These are phyloP conservation scores for Ciona savignyi DNA, from an alignment of 23 tunicate genomes.

Conservation along the genomic window DNA sequence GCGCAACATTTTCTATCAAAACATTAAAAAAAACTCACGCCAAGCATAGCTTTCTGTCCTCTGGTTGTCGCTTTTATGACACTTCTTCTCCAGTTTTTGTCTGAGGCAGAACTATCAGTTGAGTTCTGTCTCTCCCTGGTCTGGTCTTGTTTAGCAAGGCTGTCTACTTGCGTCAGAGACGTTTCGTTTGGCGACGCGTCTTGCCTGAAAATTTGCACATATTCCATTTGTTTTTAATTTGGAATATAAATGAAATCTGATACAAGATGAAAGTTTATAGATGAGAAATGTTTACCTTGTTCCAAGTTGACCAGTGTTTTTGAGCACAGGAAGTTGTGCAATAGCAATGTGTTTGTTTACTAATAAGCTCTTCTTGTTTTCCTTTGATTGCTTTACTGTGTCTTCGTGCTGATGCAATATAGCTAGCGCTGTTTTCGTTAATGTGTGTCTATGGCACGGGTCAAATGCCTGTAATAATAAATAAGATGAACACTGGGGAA, in stretches of 20 bases:
- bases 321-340: no score
- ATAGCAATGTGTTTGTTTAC: neutral
- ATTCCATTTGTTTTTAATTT: no score
- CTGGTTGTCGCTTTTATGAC: conserved; percentile 75
- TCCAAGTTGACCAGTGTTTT: no score
- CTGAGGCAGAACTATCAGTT: conserved; percentile 2
- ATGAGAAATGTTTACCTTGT: no score
- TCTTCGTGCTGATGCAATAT: neutral
- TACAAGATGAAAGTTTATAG: neutral
- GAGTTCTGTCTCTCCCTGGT: no score
- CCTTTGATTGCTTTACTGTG: neutral
- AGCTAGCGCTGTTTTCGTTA: conserved; percentile 50
- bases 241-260: neutral
- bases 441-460: conserved; percentile 68
- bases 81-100: conserved; percentile 74
- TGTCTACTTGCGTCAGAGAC: neutral
- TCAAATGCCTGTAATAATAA: conserved; percentile 21
- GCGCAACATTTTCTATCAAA: no score
- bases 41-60: conserved; percentile 79
- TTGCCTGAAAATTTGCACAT: no score
- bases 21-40: conserved; percentile 41
- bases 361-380: neutral
- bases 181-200: no score
- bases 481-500: no score
- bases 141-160: neutral